Conservation (phyloP, 2,113 vertebrate genomes). For the Oryctolagus cuniculus region DNA sequence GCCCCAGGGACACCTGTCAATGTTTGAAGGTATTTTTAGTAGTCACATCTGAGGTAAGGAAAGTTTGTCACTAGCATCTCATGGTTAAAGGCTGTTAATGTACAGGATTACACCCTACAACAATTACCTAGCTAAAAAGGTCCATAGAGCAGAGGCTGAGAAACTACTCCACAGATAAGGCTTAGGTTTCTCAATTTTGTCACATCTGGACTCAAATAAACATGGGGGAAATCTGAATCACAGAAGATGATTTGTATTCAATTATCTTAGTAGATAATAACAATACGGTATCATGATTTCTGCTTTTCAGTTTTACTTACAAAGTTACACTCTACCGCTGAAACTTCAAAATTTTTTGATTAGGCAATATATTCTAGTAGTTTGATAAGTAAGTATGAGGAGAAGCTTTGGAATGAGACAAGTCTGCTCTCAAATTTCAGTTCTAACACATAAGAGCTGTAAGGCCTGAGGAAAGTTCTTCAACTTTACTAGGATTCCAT, state of each 20-base stretch:
- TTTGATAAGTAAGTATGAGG: neutral
- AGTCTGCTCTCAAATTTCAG: constrained; percentile 25
- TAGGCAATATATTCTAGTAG: neutral
- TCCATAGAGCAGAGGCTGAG: neutral
- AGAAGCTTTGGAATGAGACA: neutral
- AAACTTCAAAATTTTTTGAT: constrained; percentile 53
- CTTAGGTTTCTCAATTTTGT: neutral
- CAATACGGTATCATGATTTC: neutral
- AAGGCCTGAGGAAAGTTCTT: neutral
- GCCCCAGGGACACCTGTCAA: neutral
- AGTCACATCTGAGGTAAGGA: neutral
- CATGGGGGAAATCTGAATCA: constrained; percentile 44
- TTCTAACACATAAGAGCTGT: constrained; percentile 14
- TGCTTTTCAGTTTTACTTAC: constrained; percentile 53
- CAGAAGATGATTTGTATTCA: neutral
- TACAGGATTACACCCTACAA: neutral
- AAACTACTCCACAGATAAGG: neutral
- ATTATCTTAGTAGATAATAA: constrained; percentile 32
- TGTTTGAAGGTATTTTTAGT: constrained; percentile 37
- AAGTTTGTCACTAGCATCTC: neutral
- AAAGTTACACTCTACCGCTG: neutral
- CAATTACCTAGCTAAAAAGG: neutral
- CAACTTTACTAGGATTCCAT: constrained; percentile 8
- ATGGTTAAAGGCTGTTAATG: neutral
- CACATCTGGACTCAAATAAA: constrained; percentile 37